Percentiles rank a stretch among this genome's conserved stretches.
These are phyloP conservation scores for Peromyscus melanophrys DNA, from an alignment of 2,797 vertebrate genomes.

Conservation along the genomic window DNA sequence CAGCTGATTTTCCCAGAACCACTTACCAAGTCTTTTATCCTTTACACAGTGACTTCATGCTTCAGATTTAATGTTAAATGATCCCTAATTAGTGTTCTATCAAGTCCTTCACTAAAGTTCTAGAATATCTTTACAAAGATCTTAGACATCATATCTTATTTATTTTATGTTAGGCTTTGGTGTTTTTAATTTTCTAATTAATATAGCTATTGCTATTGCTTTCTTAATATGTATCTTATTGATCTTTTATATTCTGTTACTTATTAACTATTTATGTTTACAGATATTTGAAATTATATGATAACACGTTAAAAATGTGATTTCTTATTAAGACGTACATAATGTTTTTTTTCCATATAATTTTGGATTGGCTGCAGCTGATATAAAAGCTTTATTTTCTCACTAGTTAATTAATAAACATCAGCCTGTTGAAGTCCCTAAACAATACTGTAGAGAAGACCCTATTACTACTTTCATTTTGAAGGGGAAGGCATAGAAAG, in stretches of 20 bases:
- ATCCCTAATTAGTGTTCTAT: background rate
- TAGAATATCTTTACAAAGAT: background rate
- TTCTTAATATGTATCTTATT: background rate
- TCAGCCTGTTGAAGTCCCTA: background rate
- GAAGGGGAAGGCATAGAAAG: background rate
- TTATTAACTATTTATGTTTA: constrained; percentile 17
- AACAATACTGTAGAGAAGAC: background rate
- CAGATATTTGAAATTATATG: background rate
- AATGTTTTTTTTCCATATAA: background rate
- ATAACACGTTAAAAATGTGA: background rate
- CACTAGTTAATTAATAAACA: background rate
- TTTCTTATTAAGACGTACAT: background rate
- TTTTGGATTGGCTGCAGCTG: background rate
- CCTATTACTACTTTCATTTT: background rate
- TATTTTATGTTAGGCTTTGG: background rate
- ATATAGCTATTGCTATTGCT: background rate
- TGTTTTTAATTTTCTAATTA: background rate
- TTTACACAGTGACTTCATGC: background rate
- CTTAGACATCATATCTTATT: background rate
- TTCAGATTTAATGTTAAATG: background rate
- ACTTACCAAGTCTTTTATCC: background rate
- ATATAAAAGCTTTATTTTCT: background rate
- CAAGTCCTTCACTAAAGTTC: background rate
- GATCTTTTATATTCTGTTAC: background rate
- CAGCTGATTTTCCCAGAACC: background rate